Conservation (phyloP, 1,140 invertebrate species). For the Carcinoscorpius rotundicauda region DNA sequence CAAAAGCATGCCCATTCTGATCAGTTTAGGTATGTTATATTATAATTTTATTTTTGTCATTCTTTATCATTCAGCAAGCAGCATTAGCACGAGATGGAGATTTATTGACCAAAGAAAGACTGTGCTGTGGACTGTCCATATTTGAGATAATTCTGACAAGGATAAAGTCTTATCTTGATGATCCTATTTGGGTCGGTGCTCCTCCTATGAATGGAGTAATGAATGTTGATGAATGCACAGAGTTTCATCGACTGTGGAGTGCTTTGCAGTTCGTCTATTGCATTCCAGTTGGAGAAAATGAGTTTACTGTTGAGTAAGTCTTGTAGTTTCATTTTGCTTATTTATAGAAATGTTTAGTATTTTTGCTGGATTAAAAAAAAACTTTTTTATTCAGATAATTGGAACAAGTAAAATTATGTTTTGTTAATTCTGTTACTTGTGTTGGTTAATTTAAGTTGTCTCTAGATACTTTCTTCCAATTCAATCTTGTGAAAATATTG, state of each 20-base stretch:
- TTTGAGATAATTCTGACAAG: conserved; percentile 78
- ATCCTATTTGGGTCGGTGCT: conserved; percentile 82
- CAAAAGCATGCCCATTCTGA: too few relatives aligned
- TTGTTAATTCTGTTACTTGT: too few relatives aligned
- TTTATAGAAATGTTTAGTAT: too few relatives aligned
- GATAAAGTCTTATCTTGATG: conserved; percentile 69
- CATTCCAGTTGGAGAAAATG: conserved; percentile 90
- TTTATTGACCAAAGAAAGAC: conserved; percentile 84
- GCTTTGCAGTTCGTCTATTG: conserved; percentile 97
- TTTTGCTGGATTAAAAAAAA: too few relatives aligned
- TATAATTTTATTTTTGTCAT: too few relatives aligned
- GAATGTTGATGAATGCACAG: conserved; percentile 92
- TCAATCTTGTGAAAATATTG: too few relatives aligned
- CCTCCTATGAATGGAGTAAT: conserved; percentile 83
- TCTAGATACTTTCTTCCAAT: too few relatives aligned
- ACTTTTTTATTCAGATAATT: too few relatives aligned
- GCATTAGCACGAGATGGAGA: conserved; percentile 88
- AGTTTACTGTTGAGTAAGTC: conserved; percentile 91
- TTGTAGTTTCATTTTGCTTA: too few relatives aligned
- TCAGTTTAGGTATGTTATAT: too few relatives aligned
- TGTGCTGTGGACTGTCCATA: conserved; percentile 97
- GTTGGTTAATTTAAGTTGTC: too few relatives aligned
- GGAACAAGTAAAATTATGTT: too few relatives aligned
- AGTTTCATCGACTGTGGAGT: conserved; percentile 97
- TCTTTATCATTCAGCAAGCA: conserved; percentile 51